These are phyloP conservation scores for Takifugu flavidus DNA, from an alignment of 2,113 vertebrate genomes.

Conservation along the genomic window DNA sequence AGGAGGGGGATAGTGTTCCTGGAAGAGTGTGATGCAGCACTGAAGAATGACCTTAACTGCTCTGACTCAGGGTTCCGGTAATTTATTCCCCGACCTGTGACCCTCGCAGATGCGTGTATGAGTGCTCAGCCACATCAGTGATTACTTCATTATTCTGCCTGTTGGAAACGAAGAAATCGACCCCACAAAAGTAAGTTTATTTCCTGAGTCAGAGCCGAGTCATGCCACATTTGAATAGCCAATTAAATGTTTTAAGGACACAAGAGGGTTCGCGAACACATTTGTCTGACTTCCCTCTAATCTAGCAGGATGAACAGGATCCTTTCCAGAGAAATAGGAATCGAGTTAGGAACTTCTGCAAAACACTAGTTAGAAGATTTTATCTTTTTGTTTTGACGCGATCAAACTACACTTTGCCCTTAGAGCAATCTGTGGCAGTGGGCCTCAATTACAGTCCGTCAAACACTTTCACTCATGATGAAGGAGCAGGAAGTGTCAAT, in stretches of 20 bases:
- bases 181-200: not conserved
- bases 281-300: too few relatives aligned
- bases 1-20: constrained; percentile 53
- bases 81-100: constrained; percentile 23
- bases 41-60: constrained; percentile 53
- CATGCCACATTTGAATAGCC: not conserved
- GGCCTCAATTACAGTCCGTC: not conserved
- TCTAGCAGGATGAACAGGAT: too few relatives aligned
- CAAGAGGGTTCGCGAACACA: not conserved
- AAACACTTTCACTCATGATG: not conserved
- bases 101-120: not conserved
- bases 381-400: not conserved
- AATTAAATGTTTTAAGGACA: constrained; percentile 3
- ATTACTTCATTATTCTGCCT: constrained; percentile 25
- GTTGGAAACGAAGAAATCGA: not conserved
- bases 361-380: too few relatives aligned
- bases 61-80: constrained; percentile 58
- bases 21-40: constrained; percentile 65
- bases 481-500: too few relatives aligned
- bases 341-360: too few relatives aligned
- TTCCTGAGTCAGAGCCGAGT: constrained; percentile 30
- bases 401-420: not conserved
- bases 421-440: not conserved
- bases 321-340: too few relatives aligned
- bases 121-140: not conserved